Conservation (phyloP, 1,140 invertebrate genomes). For the Dreissena polymorpha region DNA sequence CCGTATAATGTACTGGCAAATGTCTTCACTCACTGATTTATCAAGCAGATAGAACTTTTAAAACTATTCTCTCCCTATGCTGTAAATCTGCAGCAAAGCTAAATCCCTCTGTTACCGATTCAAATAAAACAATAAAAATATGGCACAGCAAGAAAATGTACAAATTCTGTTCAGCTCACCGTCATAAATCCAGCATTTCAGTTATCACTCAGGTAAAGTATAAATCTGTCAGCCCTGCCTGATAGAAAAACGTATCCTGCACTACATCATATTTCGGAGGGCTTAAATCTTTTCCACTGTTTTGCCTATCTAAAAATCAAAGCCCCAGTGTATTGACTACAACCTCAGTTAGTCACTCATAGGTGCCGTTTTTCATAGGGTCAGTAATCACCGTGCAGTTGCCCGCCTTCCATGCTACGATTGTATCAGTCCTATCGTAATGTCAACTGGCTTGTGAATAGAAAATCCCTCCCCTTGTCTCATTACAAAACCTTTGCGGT, state of each 20-base stretch:
- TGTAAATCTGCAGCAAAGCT: not conserved
- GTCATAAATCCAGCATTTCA: constrained; percentile 6
- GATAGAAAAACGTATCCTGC: constrained; percentile 1
- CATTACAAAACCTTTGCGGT: constrained; percentile 32
- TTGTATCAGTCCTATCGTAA: constrained; percentile 55
- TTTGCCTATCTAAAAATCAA: constrained; percentile 26
- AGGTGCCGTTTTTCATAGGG: constrained; percentile 50
- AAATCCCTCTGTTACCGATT: not conserved
- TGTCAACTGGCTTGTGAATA: constrained; percentile 51
- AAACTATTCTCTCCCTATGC: not conserved
- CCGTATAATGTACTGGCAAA: too few species aligned
- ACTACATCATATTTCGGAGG: constrained; percentile 33
- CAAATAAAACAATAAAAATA: constrained; percentile 4
- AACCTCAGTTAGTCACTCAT: constrained; percentile 44
- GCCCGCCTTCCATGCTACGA: constrained; percentile 32
- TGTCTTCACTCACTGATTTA: too few species aligned
- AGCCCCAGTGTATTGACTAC: constrained; percentile 38
- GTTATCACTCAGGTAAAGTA: constrained; percentile 34
- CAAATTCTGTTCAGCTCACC: not conserved
- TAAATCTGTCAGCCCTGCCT: constrained; percentile 33
- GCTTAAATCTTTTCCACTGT: constrained; percentile 32
- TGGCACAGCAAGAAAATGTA: not conserved
- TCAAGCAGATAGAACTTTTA: not conserved
- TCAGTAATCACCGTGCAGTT: constrained; percentile 50
- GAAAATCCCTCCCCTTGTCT: constrained; percentile 49